These are phyloP conservation scores for chimpanzee (Pan troglodytes) DNA, from an alignment of 2,113 vertebrate species.

Conservation along the genomic window NHGRI_mPanTro3-v2.1_pri NC_072398.2:162944501-162945000, in stretches of 20 bases:
- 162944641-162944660: slow-evolving; percentile 92
- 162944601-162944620: slow-evolving; percentile 93
- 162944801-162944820: slow-evolving; percentile 91
- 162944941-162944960: slow-evolving; percentile 95
- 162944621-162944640: slow-evolving; percentile 88
- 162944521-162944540: slow-evolving; percentile 95
- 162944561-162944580: slow-evolving; percentile 90
- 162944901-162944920: slow-evolving; percentile 88
- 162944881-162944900: slow-evolving; percentile 90
- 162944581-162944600: slow-evolving; percentile 96
- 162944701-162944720: slow-evolving; percentile 91
- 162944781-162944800: slow-evolving; percentile 93
- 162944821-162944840: slow-evolving; percentile 92
- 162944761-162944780: slow-evolving; percentile 95
- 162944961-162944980: slow-evolving; percentile 90
- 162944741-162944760: slow-evolving; percentile 88
- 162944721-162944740: slow-evolving; percentile 93
- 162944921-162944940: slow-evolving; percentile 88
- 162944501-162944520: slow-evolving; percentile 94
- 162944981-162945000: slow-evolving; percentile 91
- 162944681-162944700: slow-evolving; percentile 86
- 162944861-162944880: slow-evolving; percentile 89
- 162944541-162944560: slow-evolving; percentile 93
- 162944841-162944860: slow-evolving; percentile 92
- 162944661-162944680: slow-evolving; percentile 89